phyloP scores from a whole-genome alignment of 2,888 invertebrate genomes.

The Sisyra nigra region DNA sequence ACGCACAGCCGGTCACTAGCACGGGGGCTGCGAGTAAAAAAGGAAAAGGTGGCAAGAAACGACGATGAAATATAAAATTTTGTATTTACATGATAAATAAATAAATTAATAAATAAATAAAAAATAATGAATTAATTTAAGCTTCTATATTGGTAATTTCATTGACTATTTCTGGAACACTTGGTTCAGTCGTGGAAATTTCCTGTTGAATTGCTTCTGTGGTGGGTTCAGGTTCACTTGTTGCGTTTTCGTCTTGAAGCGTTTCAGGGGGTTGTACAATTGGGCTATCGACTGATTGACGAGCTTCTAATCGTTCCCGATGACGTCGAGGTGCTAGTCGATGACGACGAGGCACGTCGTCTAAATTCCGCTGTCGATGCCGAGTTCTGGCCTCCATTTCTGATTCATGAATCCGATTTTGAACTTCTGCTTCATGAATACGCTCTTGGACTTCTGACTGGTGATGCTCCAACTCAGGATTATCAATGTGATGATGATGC shows the following conservation, averaged over 20 bases:
- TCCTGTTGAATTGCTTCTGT: not conserved
- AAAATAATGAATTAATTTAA: not conserved
- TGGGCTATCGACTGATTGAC: not conserved
- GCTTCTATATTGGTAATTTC: not conserved
- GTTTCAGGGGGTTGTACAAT: not conserved
- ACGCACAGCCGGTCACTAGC: slow-evolving; percentile 19
- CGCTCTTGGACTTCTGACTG: no score
- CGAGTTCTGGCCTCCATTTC: no score
- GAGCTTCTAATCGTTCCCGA: not conserved
- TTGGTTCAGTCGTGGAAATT: not conserved
- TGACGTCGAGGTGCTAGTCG: not conserved
- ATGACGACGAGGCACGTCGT: no score
- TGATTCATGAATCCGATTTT: not conserved
- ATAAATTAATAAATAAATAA: slow-evolving; percentile 1
- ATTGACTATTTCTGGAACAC: not conserved
- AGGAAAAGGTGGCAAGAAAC: slow-evolving; percentile 20
- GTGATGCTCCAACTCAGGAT: no score
- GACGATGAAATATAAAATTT: slow-evolving; percentile 12
- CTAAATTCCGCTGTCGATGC: no score
- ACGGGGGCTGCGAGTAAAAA: slow-evolving; percentile 20
- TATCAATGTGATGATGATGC: no score
- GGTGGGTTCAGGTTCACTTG: not conserved
- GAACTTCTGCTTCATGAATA: not conserved
- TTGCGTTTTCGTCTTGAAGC: not conserved
- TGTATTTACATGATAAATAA: not conserved